These are phyloP conservation scores for Boleophthalmus pectinirostris DNA, from an alignment of 2,113 vertebrate species.

Conservation along the genomic window DNA sequence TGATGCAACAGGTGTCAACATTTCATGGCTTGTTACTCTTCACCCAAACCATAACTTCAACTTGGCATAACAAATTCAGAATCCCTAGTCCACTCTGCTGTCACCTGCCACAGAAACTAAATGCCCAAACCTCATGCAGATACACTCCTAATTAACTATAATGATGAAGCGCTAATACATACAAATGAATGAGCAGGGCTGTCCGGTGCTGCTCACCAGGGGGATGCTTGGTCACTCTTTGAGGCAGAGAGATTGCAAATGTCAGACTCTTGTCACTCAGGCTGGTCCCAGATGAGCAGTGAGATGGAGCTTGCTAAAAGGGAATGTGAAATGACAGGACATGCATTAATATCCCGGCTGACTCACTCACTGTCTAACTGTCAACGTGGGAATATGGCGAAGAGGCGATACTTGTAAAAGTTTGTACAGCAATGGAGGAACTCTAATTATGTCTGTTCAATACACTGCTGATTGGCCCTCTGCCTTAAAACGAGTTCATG, in stretches of 20 bases:
- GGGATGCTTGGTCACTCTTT: slow-evolving; percentile 47
- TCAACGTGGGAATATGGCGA: slow-evolving; percentile 41
- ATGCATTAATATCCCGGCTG: slow-evolving; percentile 69
- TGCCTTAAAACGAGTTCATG: slow-evolving; percentile 14
- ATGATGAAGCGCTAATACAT: slow-evolving; percentile 4
- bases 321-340: slow-evolving; percentile 56
- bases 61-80: not conserved
- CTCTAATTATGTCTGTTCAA: slow-evolving; percentile 50
- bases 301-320: slow-evolving; percentile 74
- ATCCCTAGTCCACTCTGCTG: not conserved
- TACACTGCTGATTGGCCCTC: slow-evolving; percentile 45
- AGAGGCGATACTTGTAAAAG: slow-evolving; percentile 39
- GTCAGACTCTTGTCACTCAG: slow-evolving; percentile 73
- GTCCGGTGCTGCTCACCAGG: slow-evolving; percentile 27
- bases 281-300: slow-evolving; percentile 81
- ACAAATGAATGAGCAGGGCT: slow-evolving; percentile 32
- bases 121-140: not conserved
- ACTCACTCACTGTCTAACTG: slow-evolving; percentile 72
- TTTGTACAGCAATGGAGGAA: slow-evolving; percentile 43
- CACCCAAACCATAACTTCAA: not conserved
- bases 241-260: slow-evolving; percentile 63
- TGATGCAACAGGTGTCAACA: slow-evolving; percentile 8
- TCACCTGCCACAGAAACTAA: not conserved
- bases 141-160: not conserved
- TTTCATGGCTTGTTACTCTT: slow-evolving; percentile 5